Base-by-base conservation (phyloP, 1,140 invertebrate species). In the Penaeus chinensis region DNA sequence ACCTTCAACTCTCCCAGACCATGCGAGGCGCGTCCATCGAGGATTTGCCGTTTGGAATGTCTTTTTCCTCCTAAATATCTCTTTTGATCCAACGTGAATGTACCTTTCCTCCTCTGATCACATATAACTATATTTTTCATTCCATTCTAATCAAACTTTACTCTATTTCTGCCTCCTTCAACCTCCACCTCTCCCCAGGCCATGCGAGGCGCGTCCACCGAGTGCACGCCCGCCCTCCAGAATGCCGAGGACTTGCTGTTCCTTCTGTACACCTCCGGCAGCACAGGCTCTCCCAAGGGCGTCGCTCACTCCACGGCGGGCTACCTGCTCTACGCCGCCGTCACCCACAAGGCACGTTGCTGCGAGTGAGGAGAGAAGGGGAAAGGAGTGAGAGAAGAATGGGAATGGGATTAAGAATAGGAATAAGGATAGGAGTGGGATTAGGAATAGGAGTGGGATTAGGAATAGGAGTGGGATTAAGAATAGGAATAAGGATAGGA, bases 201-300 rank as follows among this genome's bases (percentile, higher is more conserved):
- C 1, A 86, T 91, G 89, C 79, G 65, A n/a, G 65, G 63, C 47
- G 89, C 88, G 61, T 82, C 78, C 19, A 88, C 81, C 13, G 87
- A 90, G 27, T 94, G 93, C 91, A 42, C 82, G 18, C 91, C 92
- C 20, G 92, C 92, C 74, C 89, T 90, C 76, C 92, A 94, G 92
- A 91, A 93, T 62, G 93, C 93, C 84, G 93, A 94, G 89, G 94
- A 94, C 91, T 91, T 92, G 20, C 91, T 94, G 27, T 94, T 94
- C 89, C 92, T 94, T 90, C 90, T 94, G 42, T 94, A 94, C 90
- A 94, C 94, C 10, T 94, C 93, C 60, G 94, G 94, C 27, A 94
- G 93, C 84, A 94, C 94, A 8, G 94, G 94, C 3, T 92, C 93
- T 88, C 94, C 94, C 11, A 94, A 94, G 91, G 94, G 94, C n/a